Conservation (phyloP, 2,113 vertebrate species). For the Sinocyclocheilus grahami region DNA sequence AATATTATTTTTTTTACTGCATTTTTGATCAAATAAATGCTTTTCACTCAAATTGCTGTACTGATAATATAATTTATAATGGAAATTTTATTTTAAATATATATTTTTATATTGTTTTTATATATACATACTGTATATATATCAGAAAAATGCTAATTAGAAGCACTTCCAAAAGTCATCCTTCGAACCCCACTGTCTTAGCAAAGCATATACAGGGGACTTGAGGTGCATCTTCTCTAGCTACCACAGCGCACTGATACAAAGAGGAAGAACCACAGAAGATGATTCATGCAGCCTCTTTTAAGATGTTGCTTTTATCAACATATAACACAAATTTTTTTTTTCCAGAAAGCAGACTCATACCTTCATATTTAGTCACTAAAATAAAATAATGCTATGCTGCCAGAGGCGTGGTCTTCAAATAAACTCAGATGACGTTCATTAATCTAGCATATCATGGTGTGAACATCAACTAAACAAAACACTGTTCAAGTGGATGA, state of each 20-base stretch:
- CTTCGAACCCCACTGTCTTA: neutral
- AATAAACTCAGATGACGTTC: slow-evolving; percentile 30
- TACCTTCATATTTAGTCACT: neutral
- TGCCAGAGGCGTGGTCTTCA: slow-evolving; percentile 17
- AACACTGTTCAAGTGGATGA: slow-evolving; percentile 27
- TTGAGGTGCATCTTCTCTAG: slow-evolving; percentile 11
- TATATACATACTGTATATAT: no score
- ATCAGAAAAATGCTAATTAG: no score
- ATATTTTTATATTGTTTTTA: no score
- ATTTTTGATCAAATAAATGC: no score
- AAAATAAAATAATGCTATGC: neutral
- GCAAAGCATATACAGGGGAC: neutral
- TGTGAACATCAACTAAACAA: slow-evolving; percentile 33
- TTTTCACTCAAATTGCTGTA: no score
- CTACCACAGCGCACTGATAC: neutral
- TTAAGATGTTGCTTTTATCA: slow-evolving; percentile 31
- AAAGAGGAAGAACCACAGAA: slow-evolving; percentile 36
- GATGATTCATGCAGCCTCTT: slow-evolving; percentile 47
- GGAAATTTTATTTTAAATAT: no score
- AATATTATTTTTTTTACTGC: no score
- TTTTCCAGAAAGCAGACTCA: neutral
- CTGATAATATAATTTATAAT: no score
- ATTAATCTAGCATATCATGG: slow-evolving; percentile 35
- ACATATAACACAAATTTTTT: neutral
- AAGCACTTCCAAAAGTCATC: neutral